phyloP scores from a whole-genome alignment of 2,888 invertebrate species.

The Lasiommata megera region DNA sequence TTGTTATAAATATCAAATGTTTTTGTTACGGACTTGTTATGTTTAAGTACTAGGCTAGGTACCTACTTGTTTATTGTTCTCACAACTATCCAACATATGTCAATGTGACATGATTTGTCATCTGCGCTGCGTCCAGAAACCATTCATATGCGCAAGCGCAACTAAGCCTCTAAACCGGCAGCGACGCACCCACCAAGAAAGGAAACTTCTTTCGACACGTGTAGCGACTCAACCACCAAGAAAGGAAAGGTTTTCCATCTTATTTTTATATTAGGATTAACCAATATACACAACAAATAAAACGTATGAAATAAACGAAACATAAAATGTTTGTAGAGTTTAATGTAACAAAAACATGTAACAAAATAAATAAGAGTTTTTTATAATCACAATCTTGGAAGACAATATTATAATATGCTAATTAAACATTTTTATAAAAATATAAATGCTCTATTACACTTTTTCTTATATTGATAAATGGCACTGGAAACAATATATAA shows the following conservation, averaged over 20 bases:
- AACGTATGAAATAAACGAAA: too few species aligned
- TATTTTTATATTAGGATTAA: too few species aligned
- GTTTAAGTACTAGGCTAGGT: too few species aligned
- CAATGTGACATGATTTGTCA: background rate
- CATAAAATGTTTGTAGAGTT: too few species aligned
- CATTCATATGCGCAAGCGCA: slow-evolving; percentile 20
- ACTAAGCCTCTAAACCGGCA: too few species aligned
- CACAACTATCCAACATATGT: slow-evolving; percentile 8
- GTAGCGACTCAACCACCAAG: too few species aligned
- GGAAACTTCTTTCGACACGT: too few species aligned
- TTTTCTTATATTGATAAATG: slow-evolving; percentile 34
- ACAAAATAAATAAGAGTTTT: slow-evolving; percentile 17
- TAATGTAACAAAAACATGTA: slow-evolving; percentile 13
- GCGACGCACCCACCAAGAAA: too few species aligned
- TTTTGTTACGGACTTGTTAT: too few species aligned
- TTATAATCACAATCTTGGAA: slow-evolving; percentile 26
- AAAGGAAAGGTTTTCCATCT: too few species aligned
- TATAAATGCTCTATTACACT: slow-evolving; percentile 36
- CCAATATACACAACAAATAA: too few species aligned
- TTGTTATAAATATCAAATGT: background rate
- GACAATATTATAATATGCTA: slow-evolving; percentile 15
- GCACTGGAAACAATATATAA: slow-evolving; percentile 9
- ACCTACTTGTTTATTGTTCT: background rate
- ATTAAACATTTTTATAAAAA: slow-evolving; percentile 18
- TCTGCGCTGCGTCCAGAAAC: slow-evolving; percentile 7